A percentile compares a stretch with the other conserved stretches of the same genome.
These are phyloP conservation scores for Leptopilina myrica DNA, from an alignment of 2,888 invertebrate species.

Conservation along the genomic window DNA sequence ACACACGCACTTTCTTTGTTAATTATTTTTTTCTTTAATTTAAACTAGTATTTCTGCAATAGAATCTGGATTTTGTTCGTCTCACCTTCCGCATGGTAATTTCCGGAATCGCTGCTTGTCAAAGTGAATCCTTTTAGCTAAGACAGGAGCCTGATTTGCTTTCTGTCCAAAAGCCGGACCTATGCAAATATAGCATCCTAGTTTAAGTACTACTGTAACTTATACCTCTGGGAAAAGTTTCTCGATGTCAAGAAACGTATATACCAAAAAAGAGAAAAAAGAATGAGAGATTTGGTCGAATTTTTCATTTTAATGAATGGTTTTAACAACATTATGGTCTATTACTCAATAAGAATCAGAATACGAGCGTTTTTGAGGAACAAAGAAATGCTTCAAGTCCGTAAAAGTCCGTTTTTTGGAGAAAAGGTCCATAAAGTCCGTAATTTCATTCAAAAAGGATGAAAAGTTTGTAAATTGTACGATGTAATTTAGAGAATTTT, in stretches of 20 bases:
- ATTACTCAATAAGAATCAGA: too few species aligned
- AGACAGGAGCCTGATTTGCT: conserved; percentile 53
- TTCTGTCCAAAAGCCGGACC: conserved; percentile 54
- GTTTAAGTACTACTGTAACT: conserved; percentile 58
- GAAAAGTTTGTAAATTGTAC: too few species aligned
- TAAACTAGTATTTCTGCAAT: conserved; percentile 55
- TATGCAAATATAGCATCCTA: conserved; percentile 65
- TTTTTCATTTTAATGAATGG: conserved; percentile 21
- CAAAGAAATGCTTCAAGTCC: too few species aligned
- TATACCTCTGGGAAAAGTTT: conserved; percentile 69
- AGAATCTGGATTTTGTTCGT: conserved; percentile 45
- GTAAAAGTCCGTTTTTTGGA: too few species aligned
- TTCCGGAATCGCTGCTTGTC: conserved; percentile 62
- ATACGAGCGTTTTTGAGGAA: too few species aligned
- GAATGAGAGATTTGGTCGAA: not conserved
- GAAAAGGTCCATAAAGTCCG: too few species aligned
- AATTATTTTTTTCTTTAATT: conserved; percentile 50
- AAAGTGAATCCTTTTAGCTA: conserved; percentile 61
- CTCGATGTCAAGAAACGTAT: conserved; percentile 39
- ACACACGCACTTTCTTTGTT: not conserved
- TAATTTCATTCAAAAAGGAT: too few species aligned
- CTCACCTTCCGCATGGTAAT: conserved; percentile 41
- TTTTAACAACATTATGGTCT: too few species aligned
- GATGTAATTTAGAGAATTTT: too few species aligned
- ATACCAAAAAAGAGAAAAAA: conserved; percentile 32